Evolutionary conservation across 2,797 vertebrate species (phyloP).

Genomic region (Sphaeramia orbicularis): DNA sequence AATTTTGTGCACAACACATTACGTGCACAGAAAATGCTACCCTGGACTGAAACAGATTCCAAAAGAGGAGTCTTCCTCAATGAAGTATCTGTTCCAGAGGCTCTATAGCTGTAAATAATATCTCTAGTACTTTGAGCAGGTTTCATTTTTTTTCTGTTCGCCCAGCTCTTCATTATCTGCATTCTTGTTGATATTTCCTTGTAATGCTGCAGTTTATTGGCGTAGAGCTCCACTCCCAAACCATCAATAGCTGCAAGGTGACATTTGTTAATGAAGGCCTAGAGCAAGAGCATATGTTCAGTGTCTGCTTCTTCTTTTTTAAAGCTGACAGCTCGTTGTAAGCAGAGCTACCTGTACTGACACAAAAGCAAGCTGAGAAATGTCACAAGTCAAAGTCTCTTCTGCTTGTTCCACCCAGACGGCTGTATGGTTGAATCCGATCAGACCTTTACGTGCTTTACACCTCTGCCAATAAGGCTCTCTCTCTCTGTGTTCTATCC

Average conservation of each 20-base stretch:
- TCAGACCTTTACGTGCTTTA: conserved; percentile 14
- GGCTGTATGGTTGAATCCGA: conserved; percentile 1
- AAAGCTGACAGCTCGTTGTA: conserved; percentile 29
- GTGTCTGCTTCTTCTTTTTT: not conserved
- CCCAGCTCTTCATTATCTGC: too few relatives aligned
- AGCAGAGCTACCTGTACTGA: not conserved
- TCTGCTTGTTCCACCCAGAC: conserved; percentile 22
- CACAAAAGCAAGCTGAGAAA: conserved; percentile 29
- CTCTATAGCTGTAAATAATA: too few relatives aligned
- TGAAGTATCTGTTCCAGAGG: too few relatives aligned
- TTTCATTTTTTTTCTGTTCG: too few relatives aligned
- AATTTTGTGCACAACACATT: too few relatives aligned
- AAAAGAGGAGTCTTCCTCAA: too few relatives aligned
- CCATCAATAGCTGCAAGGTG: conserved; percentile 41
- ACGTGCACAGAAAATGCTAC: too few relatives aligned
- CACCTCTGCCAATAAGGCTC: conserved; percentile 5
- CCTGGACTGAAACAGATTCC: too few relatives aligned
- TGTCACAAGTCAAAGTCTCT: conserved; percentile 28
- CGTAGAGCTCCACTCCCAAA: conserved; percentile 9
- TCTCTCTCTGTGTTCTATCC: not conserved
- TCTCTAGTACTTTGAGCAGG: too few relatives aligned
- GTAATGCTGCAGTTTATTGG: conserved; percentile 2
- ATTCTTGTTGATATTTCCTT: conserved; percentile 4
- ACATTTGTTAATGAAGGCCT: conserved; percentile 41
- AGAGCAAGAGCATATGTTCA: conserved; percentile 20